Conservation (phyloP, 2,797 vertebrate genomes). For the Chanos chanos region DNA sequence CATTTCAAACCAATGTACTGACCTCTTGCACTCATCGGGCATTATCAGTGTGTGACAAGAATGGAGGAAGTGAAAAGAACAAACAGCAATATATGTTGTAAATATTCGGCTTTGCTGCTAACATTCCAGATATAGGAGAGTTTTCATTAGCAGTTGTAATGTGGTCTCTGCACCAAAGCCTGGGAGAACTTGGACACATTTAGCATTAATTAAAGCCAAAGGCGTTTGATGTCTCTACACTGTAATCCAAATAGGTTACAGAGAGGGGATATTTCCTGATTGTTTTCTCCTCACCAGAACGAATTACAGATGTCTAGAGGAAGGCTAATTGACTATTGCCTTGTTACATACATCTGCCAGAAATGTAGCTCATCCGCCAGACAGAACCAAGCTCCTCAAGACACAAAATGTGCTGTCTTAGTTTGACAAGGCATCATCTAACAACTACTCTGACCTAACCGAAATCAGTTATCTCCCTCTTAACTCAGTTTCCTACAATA, state of each 20-base stretch:
- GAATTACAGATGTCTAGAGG: constrained; percentile 21
- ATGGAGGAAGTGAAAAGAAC: too few species aligned
- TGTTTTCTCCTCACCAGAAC: constrained; percentile 8
- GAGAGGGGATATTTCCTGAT: not conserved
- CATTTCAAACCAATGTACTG: too few species aligned
- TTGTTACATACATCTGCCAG: constrained; percentile 2
- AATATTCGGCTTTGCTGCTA: too few species aligned
- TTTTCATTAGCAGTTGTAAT: too few species aligned
- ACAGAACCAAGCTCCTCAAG: not conserved
- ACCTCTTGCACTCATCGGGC: constrained; percentile 17
- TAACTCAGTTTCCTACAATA: too few species aligned
- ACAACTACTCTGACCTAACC: not conserved
- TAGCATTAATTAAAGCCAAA: constrained; percentile 20
- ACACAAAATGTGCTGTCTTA: not conserved
- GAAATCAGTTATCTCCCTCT: too few species aligned
- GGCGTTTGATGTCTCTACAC: constrained; percentile 22
- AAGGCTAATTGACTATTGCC: constrained; percentile 25
- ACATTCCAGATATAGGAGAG: too few species aligned
- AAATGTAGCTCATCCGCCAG: not conserved
- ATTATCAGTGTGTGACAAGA: not conserved
- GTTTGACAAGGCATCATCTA: not conserved
- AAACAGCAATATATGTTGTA: too few species aligned
- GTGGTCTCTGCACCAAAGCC: too few species aligned
- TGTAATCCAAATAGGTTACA: not conserved
- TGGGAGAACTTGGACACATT: constrained; percentile 17